Conservation (phyloP, 35 echinoderm and acorn worm genomes). For the Patiria miniata region DNA sequence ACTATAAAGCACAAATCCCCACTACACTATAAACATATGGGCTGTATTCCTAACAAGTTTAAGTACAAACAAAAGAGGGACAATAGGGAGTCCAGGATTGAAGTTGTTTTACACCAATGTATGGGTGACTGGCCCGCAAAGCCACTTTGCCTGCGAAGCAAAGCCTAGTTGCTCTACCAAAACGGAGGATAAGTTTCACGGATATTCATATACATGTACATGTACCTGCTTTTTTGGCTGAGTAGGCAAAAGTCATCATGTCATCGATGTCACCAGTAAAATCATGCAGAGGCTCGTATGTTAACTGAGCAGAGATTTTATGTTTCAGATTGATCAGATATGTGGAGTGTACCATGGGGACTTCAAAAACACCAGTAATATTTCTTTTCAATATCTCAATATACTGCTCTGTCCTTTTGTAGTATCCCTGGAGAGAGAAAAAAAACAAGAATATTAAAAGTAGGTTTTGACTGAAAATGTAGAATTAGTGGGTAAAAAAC, state of each 20-base stretch:
- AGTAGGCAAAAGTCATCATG: conserved; percentile 82
- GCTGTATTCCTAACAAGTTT: no score
- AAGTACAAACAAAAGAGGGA: no score
- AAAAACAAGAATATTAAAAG: conserved; percentile 35
- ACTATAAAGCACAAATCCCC: no score
- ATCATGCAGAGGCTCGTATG: conserved; percentile 54
- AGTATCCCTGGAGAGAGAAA: conserved; percentile 70
- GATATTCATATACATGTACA: neutral
- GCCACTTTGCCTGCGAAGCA: no score
- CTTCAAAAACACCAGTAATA: conserved; percentile 67
- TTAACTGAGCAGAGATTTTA: conserved; percentile 52
- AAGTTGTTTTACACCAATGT: no score
- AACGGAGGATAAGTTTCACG: no score
- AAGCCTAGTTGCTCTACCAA: no score
- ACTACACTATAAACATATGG: no score
- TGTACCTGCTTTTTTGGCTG: conserved; percentile 84
- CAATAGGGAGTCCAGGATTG: no score
- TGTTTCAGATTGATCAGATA: conserved; percentile 74
- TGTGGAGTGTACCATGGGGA: conserved; percentile 97
- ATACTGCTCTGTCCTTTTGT: conserved; percentile 83
- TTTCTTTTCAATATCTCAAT: conserved; percentile 70
- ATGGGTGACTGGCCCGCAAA: no score
- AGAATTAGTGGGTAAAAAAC: neutral
- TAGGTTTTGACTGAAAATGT: neutral
- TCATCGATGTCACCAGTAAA: conserved; percentile 75